Evolutionary conservation across 2,797 vertebrate genomes (phyloP).

Genomic region (Chelon labrosus): DNA sequence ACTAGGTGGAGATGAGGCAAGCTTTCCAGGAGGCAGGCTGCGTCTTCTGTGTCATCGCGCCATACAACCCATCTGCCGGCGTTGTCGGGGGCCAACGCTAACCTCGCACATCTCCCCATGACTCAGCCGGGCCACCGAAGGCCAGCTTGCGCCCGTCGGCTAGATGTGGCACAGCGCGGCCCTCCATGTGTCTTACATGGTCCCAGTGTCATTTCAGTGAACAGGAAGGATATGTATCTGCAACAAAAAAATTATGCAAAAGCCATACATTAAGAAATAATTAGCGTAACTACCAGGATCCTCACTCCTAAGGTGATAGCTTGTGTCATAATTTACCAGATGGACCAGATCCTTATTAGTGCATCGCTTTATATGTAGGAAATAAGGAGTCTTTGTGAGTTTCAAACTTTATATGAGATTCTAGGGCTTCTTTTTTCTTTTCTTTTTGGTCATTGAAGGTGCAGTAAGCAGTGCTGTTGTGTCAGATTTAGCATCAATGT

Average conservation of each 20-base stretch:
- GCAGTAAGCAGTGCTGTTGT: not conserved
- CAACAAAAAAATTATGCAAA: not conserved
- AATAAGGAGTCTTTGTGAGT: not conserved
- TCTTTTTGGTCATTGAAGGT: too few species aligned
- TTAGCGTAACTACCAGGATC: not conserved
- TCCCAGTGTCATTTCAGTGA: not conserved
- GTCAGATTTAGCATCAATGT: not conserved
- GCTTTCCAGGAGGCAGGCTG: slow-evolving; percentile 89
- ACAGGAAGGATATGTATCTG: not conserved
- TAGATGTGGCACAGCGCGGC: not conserved
- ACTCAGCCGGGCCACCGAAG: slow-evolving; percentile 2
- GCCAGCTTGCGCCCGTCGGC: not conserved
- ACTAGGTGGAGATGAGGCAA: slow-evolving; percentile 86
- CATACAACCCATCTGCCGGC: slow-evolving; percentile 75
- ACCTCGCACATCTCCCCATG: slow-evolving; percentile 26
- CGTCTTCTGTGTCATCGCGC: slow-evolving; percentile 86
- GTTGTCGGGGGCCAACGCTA: slow-evolving; percentile 20
- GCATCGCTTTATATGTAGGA: not conserved
- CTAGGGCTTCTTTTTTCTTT: too few species aligned
- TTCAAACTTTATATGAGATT: not conserved
- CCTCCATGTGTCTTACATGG: not conserved
- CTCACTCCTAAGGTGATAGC: not conserved
- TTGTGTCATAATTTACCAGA: not conserved
- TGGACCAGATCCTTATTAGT: not conserved
- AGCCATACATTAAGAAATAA: not conserved